Conservation (phyloP, 2,113 vertebrate species). For the Donacobius atricapilla region DNA sequence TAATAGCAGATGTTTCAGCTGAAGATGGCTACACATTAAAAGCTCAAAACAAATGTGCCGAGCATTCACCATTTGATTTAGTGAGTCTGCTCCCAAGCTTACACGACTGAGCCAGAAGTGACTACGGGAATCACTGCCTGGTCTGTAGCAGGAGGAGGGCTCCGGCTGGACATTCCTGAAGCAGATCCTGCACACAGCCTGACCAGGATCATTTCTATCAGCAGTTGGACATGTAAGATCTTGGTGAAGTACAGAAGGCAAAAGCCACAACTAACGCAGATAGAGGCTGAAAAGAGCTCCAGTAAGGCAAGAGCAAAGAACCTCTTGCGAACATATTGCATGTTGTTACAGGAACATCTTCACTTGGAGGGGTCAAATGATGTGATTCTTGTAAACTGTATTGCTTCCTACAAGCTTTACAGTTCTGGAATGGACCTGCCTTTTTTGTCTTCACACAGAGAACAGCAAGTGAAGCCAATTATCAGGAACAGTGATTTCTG, state of each 20-base stretch:
- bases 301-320: background rate
- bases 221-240: background rate
- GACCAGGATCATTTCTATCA: background rate
- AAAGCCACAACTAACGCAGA: background rate
- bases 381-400: background rate
- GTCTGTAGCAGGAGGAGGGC: background rate
- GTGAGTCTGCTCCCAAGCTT: background rate
- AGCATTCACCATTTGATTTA: constrained; percentile 41
- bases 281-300: background rate
- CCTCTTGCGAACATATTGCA: background rate
- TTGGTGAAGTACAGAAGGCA: background rate
- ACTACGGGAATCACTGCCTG: background rate
- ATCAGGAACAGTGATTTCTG: background rate
- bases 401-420: background rate
- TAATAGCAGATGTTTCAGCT: constrained; percentile 65
- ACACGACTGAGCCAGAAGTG: background rate
- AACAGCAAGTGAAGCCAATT: background rate
- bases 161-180: background rate
- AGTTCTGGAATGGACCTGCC: background rate
- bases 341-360: background rate
- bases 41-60: constrained; percentile 39
- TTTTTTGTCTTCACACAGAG: background rate
- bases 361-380: background rate
- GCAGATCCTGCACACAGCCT: background rate
- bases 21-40: constrained; percentile 59